Conservation (phyloP, 2,113 vertebrate genomes). For the Elephantulus edwardii region DNA sequence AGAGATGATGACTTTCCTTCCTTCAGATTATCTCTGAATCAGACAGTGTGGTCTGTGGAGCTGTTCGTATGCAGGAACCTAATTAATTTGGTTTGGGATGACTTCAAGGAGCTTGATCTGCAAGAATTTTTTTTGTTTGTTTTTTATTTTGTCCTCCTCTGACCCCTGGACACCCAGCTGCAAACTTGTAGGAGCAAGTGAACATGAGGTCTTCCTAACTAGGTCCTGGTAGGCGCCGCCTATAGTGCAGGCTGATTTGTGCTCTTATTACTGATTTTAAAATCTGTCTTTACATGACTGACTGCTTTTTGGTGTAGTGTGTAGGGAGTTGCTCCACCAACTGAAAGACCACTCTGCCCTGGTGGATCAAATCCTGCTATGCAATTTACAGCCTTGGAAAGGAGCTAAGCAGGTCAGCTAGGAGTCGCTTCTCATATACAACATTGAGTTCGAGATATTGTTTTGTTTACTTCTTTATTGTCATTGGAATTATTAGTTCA, state of each 20-base stretch:
- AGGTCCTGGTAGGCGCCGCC: neutral
- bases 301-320: too few relatives aligned
- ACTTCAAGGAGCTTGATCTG: neutral
- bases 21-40: neutral
- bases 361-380: too few relatives aligned
- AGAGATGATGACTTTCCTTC: neutral
- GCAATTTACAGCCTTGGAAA: too few relatives aligned
- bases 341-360: too few relatives aligned
- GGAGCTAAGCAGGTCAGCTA: too few relatives aligned
- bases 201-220: neutral
- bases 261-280: constrained; percentile 29
- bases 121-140: neutral
- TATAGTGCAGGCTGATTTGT: neutral
- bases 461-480: neutral
- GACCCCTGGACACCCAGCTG: neutral
- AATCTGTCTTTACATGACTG: neutral
- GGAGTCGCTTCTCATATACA: too few relatives aligned
- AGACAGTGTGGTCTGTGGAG: neutral
- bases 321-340: too few relatives aligned
- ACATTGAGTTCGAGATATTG: too few relatives aligned
- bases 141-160: neutral
- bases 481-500: neutral
- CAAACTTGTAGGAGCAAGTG: neutral
- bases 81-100: constrained; percentile 18
- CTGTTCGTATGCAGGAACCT: neutral